phyloP scores from a whole-genome alignment of 1,140 invertebrate genomes.

The Bombus sylvicola region DNA sequence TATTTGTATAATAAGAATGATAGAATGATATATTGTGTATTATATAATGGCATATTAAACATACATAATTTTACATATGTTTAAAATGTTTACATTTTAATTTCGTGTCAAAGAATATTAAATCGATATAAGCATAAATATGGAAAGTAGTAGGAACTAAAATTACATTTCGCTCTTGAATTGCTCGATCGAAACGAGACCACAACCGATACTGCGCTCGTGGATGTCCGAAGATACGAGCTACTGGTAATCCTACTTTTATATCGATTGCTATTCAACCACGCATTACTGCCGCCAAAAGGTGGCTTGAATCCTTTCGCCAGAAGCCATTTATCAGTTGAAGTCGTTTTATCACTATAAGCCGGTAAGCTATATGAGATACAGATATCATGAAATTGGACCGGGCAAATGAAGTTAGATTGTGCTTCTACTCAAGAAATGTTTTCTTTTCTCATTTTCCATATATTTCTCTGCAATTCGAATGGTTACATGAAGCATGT shows the following conservation, averaged over 20 bases:
- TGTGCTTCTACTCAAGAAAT: no score
- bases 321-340: constrained; percentile 41
- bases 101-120: no score
- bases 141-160: no score
- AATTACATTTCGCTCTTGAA: background rate
- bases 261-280: constrained; percentile 39
- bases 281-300: constrained; percentile 8
- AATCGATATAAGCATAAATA: no score
- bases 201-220: background rate
- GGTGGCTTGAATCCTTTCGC: constrained; percentile 28
- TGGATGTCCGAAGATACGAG: background rate
- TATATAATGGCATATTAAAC: no score
- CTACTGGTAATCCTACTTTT: constrained; percentile 33
- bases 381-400: constrained; percentile 26
- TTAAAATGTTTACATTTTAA: no score
- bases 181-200: background rate
- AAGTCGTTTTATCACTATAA: constrained; percentile 34
- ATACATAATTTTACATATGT: no score
- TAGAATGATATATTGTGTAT: no score
- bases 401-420: constrained; percentile 8
- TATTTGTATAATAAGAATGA: no score
- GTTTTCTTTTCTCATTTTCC: no score
- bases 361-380: constrained; percentile 9
- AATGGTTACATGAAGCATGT: no score
- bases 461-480: no score